Base-by-base conservation (phyloP, 2,797 vertebrate species). In the Botia almorhae region DNA sequence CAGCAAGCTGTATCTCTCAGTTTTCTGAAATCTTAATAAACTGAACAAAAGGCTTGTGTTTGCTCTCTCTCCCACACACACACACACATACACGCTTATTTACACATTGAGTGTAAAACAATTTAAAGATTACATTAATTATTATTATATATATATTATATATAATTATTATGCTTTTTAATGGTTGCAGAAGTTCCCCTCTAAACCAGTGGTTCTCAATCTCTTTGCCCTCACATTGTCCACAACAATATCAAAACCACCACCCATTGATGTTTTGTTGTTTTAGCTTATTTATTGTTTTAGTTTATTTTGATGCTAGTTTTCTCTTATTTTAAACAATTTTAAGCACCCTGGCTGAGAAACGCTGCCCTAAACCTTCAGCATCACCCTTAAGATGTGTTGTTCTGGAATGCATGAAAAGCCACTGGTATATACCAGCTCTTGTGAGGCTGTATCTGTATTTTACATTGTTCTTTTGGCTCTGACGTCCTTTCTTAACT, bases 391-490 rank as follows among this genome's bases (percentile, higher is more conserved):
- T 63, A 17, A 64, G 14, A 17, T 63, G 36, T 75, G 39, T 63
- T 48, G 19, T 70, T 76, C 36, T 64, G 61, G 33, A 68, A 74
- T 69, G 73, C 68, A 74, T 56, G 53, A 79, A 79, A 73, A 58
- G 51, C 1, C 12, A 39, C 61, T 63, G 23, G 58, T 73, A 74
- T 74, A 80, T 68, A 46, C 70, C 39, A 50, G 56, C 68, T 61
- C 69, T 71, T 71, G 68, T 65, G 61, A 73, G 69, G 63, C 16
- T 33, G 23, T 71, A 71, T 83, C 81, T 83, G 81, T 71, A 69
- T 82, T 85, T 80, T 68, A 75, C 80, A 71, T 82, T 72, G 73
- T 74, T 75, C 58, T 48, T 70, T 65, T 65, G 63, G 81, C 64
- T 63, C 55, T 13, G 51, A 53, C 33, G 13, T 79, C 26, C 61